Evolutionary conservation across 2,797 vertebrate genomes (phyloP), one percentile per base, ranked within the genome.

Genomic region (Hydrocynus forskahlii): DNA sequence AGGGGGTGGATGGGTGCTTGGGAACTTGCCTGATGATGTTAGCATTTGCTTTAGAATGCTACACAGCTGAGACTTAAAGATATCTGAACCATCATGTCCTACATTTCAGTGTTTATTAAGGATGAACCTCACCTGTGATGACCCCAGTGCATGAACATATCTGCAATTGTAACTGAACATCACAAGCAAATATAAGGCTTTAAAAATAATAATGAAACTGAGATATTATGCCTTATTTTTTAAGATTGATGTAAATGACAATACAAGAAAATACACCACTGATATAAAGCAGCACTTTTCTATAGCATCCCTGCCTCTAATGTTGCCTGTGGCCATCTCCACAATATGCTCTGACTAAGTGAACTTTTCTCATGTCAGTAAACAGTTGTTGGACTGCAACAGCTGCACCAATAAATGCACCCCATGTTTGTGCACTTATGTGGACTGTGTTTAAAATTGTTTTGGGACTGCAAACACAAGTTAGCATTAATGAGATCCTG

Each of bases 1-100:
- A 25, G 38, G 57, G 4, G 35, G 72, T 7, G 12, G 21, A 29
- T 50, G 74, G 74, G 60, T 52, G 21, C 29, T 45, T 54, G 45
- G 25, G 17, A 68, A 12, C 19, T 14, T 54, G 62, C 25, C n/a
- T 67, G 62, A 76, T 66, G 35, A 35, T 82, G 64, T 79, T 63
- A 70, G 23, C 64, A 75, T 81, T 76, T 64, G 50, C 12, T 64
- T 29, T 64, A 4, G 38, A 63, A 70, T 55, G 57, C 12, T 68
- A 50, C 45, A 55, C 57, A 79, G 10, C 48, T 43, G 48, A 57
- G 9, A 59, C 8, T 13, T 10, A 59, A 29, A 1, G 17, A 38
- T 5, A 73, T 59, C 0, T n/a, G 19, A 57, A 4, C 29, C n/a
- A 40, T 59, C 52, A n/a, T 14, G 12, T 16, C 66, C n/a, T 10